These are phyloP conservation scores for Knipowitschia caucasica DNA, from an alignment of 2,797 vertebrate species.

Conservation along the genomic window DNA sequence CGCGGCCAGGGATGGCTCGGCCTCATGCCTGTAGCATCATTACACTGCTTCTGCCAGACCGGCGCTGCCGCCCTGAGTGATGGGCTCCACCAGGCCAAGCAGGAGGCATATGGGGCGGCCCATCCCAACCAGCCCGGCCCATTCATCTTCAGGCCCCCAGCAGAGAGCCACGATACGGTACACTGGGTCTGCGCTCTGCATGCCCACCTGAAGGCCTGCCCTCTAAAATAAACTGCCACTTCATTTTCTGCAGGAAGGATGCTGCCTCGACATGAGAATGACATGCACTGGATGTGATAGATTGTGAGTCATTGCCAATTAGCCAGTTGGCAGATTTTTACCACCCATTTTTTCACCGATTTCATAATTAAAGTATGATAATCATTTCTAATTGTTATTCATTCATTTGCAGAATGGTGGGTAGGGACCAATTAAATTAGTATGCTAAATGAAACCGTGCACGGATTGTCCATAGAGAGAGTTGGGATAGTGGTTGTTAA, in stretches of 20 bases:
- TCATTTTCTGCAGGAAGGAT: conserved; percentile 45
- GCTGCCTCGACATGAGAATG: conserved; percentile 33
- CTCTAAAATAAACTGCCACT: conserved; percentile 69
- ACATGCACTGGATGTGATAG: not conserved
- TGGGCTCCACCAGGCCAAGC: conserved; percentile 71
- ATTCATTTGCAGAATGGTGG: conserved; percentile 1
- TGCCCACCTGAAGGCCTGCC: conserved; percentile 60
- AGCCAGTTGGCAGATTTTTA: not conserved
- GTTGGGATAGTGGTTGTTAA: not conserved
- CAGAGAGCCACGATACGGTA: conserved; percentile 61
- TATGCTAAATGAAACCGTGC: not conserved
- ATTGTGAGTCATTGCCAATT: not conserved
- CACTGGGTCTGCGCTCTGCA: conserved; percentile 45
- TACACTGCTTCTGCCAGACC: conserved; percentile 76
- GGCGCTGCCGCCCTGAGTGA: conserved; percentile 76
- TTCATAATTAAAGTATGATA: not conserved
- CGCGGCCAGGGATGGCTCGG: too few relatives aligned
- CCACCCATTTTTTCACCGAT: not conserved
- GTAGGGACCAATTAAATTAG: not conserved
- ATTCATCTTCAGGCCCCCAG: conserved; percentile 73
- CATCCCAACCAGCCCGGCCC: conserved; percentile 59
- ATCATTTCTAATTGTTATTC: conserved; percentile 15
- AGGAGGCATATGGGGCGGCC: conserved; percentile 70
- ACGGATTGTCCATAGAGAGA: not conserved
- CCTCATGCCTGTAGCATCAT: conserved; percentile 79